Conservation (phyloP, 2,797 vertebrate genomes). For the Microctenopoma stevenorrisi region DNA sequence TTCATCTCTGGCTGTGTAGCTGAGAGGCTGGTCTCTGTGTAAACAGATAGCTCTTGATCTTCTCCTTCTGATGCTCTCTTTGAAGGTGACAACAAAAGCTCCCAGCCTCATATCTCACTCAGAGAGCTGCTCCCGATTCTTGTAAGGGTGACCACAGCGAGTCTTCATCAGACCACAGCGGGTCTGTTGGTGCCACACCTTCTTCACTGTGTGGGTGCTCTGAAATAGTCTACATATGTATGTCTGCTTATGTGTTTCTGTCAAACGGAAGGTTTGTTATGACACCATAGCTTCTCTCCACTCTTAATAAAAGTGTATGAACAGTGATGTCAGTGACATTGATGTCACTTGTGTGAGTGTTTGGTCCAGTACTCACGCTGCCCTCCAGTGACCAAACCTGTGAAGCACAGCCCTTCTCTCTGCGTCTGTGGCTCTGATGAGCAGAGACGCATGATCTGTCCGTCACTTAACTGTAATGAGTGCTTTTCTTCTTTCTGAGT, state of each 20-base stretch:
- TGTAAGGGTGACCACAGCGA: constrained; percentile 12
- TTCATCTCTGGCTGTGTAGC: constrained; percentile 17
- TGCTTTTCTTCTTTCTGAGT: too few relatives aligned
- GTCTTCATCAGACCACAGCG: constrained; percentile 12
- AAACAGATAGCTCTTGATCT: constrained; percentile 70
- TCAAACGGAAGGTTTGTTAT: too few relatives aligned
- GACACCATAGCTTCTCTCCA: too few relatives aligned
- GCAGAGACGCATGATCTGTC: too few relatives aligned
- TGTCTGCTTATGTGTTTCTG: too few relatives aligned
- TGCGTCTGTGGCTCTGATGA: not conserved
- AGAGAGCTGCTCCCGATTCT: constrained; percentile 7
- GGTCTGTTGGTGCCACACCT: constrained; percentile 12
- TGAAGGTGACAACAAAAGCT: constrained; percentile 66
- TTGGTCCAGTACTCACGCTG: constrained; percentile 35
- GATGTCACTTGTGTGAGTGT: too few relatives aligned
- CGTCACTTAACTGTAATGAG: too few relatives aligned
- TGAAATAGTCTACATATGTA: too few relatives aligned
- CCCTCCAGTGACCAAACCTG: constrained; percentile 57
- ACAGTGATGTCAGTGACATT: too few relatives aligned
- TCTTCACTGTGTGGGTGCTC: not conserved
- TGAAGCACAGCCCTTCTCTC: constrained; percentile 20
- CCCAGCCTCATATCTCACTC: constrained; percentile 23
- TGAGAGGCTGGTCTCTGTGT: constrained; percentile 53
- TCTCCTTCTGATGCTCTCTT: constrained; percentile 56
- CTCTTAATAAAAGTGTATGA: too few relatives aligned